Evolutionary conservation across 53 echinoderm and acorn worm species (phyloP).

Genomic region (Luidia sarsii): DNA sequence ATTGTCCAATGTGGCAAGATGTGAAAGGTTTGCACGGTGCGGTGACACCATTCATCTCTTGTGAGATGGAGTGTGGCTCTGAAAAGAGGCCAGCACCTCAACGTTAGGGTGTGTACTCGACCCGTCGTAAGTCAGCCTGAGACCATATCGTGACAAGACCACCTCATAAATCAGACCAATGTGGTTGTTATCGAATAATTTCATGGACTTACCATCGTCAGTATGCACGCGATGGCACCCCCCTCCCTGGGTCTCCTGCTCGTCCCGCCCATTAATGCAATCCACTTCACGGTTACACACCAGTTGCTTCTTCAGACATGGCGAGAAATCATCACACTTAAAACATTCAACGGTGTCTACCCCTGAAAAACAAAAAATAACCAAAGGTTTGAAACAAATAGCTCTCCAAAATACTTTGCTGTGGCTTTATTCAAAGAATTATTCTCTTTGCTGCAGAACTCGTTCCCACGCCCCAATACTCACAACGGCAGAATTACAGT

Average conservation of each 20-base stretch:
- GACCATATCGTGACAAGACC: background rate
- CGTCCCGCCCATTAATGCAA: constrained; percentile 15
- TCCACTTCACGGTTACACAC: background rate
- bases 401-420: background rate
- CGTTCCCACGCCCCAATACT: background rate
- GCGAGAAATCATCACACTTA: constrained; percentile 8
- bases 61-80: too few species aligned
- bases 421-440: too few species aligned
- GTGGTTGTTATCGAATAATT: background rate
- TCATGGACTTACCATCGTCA: background rate
- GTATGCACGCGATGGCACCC: background rate
- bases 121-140: background rate
- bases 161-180: background rate
- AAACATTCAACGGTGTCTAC: background rate
- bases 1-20: too few species aligned
- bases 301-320: background rate
- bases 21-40: too few species aligned
- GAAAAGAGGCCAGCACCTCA: too few species aligned
- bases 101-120: too few species aligned
- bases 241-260: constrained; percentile 6
- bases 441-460: background rate
- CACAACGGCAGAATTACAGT: background rate
- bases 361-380: background rate
- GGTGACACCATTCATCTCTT: too few species aligned
- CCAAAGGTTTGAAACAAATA: background rate